These are phyloP conservation scores for Dryadula phaetusa DNA, from an alignment of 2,888 invertebrate species.

Conservation along the genomic window DNA sequence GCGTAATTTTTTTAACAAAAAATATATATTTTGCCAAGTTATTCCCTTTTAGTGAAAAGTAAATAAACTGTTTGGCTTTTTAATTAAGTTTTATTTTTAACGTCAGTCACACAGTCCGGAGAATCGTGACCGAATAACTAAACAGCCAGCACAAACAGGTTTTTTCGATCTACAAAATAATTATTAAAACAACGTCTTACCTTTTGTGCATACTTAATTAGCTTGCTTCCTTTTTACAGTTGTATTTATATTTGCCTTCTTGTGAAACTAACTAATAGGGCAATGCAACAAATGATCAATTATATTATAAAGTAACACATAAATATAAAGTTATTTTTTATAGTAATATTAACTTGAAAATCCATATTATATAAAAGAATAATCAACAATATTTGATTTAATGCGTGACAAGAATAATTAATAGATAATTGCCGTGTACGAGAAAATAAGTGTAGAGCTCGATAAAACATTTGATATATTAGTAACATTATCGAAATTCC, in stretches of 20 bases:
- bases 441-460: no score
- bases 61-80: conserved; percentile 58
- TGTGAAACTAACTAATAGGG: not conserved
- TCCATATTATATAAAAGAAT: no score
- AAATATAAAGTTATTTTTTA: no score
- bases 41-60: conserved; percentile 24
- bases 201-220: conserved; percentile 36
- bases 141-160: conserved; percentile 51
- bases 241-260: not conserved
- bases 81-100: conserved; percentile 68
- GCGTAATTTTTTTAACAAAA: not conserved
- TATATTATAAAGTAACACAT: not conserved
- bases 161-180: conserved; percentile 42
- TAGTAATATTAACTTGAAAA: no score
- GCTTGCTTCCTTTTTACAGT: conserved; percentile 10
- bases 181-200: conserved; percentile 41
- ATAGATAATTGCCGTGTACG: no score
- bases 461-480: no score
- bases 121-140: conserved; percentile 64
- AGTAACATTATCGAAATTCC: no score
- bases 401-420: no score
- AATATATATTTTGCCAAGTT: not conserved
- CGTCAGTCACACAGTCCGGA: conserved; percentile 50
- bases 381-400: no score
- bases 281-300: not conserved